Conservation (phyloP, 2,797 vertebrate species). For the Dipus sagitta region DNA sequence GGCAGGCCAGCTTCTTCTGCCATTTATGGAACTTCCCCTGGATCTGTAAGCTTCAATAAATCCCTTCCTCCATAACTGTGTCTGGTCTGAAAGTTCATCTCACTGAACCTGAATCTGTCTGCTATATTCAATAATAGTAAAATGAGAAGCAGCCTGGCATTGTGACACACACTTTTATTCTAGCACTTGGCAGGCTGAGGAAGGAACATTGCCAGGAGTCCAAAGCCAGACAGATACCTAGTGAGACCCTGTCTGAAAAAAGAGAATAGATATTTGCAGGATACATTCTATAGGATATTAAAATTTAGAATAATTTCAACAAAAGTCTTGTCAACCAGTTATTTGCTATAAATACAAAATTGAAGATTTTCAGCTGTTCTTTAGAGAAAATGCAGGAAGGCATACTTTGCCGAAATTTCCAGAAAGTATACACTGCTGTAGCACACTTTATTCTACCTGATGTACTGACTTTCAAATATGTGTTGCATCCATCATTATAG, state of each 20-base stretch:
- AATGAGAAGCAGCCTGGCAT: not conserved
- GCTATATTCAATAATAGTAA: conserved; percentile 33
- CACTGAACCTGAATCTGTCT: too few relatives aligned
- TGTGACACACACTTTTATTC: not conserved
- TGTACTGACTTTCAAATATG: conserved; percentile 18
- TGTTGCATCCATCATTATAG: conserved; percentile 18
- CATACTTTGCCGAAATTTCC: conserved; percentile 38
- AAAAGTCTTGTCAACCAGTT: conserved; percentile 34
- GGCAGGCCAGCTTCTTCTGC: too few relatives aligned
- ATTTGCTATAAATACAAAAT: conserved; percentile 14
- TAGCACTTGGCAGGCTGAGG: not conserved
- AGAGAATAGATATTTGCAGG: not conserved
- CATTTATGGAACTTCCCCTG: too few relatives aligned
- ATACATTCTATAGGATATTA: not conserved
- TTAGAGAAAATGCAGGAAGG: not conserved
- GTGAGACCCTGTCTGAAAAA: not conserved
- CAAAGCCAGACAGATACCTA: not conserved
- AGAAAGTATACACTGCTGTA: conserved; percentile 23
- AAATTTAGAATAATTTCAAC: conserved; percentile 27
- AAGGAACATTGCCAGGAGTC: not conserved
- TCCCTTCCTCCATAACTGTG: too few relatives aligned
- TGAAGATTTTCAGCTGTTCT: not conserved
- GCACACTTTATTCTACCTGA: conserved; percentile 4
- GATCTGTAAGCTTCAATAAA: too few relatives aligned
- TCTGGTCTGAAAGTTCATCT: too few relatives aligned